A percentile compares a stretch with the other conserved stretches of the same genome.
Conservation (phyloP, 2,888 invertebrate genomes). For the Idaea straminata region DNA sequence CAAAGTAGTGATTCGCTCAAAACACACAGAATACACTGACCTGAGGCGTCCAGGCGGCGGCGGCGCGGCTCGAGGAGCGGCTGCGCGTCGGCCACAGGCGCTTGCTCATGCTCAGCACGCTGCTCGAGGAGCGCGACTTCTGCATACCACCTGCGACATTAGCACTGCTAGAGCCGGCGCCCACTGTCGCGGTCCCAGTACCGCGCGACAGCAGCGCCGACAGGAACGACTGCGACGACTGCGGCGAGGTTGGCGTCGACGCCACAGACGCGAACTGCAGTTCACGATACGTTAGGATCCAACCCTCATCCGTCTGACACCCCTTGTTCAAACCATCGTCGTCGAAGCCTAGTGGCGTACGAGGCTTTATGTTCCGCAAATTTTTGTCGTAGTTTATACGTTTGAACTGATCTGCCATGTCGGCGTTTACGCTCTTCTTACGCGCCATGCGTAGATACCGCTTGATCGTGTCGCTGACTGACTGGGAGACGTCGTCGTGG, state of each 20-base stretch:
- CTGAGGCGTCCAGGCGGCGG: slow-evolving; percentile 91
- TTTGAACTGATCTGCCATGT: slow-evolving; percentile 90
- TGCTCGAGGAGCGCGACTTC: slow-evolving; percentile 93
- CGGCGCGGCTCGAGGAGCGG: slow-evolving; percentile 87
- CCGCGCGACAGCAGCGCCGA: slow-evolving; percentile 61
- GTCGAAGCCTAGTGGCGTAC: slow-evolving; percentile 87
- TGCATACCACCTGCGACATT: slow-evolving; percentile 87
- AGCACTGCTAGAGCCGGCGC: slow-evolving; percentile 40
- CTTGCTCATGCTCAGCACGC: slow-evolving; percentile 91
- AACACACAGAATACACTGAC: slow-evolving; percentile 76
- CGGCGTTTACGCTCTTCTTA: slow-evolving; percentile 91
- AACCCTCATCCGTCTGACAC: slow-evolving; percentile 88
- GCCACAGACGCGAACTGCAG: slow-evolving; percentile 59
- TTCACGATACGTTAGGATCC: slow-evolving; percentile 81
- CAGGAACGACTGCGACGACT: slow-evolving; percentile 74
- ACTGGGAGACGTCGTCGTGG: slow-evolving; percentile 91
- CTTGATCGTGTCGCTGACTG: slow-evolving; percentile 93
- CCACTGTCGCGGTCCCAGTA: slow-evolving; percentile 48
- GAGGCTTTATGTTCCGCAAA: slow-evolving; percentile 89
- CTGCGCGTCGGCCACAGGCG: slow-evolving; percentile 92
- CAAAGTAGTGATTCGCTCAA: slow-evolving; percentile 10
- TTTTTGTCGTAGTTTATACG: slow-evolving; percentile 93
- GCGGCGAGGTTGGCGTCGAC: slow-evolving; percentile 74
- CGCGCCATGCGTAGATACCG: slow-evolving; percentile 92
- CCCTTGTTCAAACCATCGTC: slow-evolving; percentile 89